Evolutionary conservation across 1,140 invertebrate species (phyloP), one percentile per base, ranked within the genome.

Genomic region (Leptinotarsa lineolata): DNA sequence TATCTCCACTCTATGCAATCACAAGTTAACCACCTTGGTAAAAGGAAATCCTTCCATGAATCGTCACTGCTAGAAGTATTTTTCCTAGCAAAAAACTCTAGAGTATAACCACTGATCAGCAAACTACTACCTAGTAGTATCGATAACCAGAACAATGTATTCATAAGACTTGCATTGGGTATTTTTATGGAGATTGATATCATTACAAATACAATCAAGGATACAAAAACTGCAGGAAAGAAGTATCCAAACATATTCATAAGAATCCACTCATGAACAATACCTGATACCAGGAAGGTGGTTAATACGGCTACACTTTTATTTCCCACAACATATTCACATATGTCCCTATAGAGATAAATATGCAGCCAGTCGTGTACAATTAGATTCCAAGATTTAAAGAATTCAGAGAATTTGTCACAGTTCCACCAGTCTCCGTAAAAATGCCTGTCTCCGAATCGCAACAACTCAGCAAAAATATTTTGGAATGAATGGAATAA

Each of bases 401-500:
- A 98, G 82, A 93, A 99, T 5, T 86, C 88, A 0, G 89, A 89
- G 82, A 93, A 97, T 2, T 90, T 91, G 2, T 90, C 91, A 6
- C 91, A 91, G 64, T 94, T 97, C 97, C 97, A 99, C 97, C 97
- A 99, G 79, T 97, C 95, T 91, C 90, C 91, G 80, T 96, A 95
- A 85, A 95, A 96, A 78, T 91, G 87, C 72, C 94, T 86, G 84
- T 97, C 96, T 5, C 91, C 94, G 85, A 98, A 98, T 64, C 87
- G 88, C 13, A 97, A 79, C 83, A 97, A 88, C 85, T 98, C 96
- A 3, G 94, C 93, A 80, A 91, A 94, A 11, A 92, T 92, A 85
- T 97, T 98, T 79, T 94, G 87, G 93, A 94, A 97, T 0, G 91
- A 90, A 83, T 98, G 96, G 2, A 97, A 84, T 1, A 98, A 85